Evolutionary conservation across 2,113 vertebrate species (phyloP).

Genomic region (Cephalopterus ornatus): DNA sequence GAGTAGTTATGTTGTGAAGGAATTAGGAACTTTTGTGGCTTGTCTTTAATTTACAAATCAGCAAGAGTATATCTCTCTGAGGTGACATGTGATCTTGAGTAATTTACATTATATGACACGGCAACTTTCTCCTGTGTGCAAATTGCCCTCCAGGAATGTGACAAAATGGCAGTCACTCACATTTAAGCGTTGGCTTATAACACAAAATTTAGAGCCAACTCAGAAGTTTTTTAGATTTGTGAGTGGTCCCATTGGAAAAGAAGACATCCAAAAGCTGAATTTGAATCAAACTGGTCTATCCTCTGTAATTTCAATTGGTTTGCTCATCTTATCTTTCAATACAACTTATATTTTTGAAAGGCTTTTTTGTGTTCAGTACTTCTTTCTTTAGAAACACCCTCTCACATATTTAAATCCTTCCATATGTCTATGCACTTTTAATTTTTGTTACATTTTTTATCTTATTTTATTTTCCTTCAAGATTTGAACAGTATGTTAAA

Average conservation of each 20-base stretch:
- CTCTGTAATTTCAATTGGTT: not conserved
- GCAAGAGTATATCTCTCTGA: conserved; percentile 45
- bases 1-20: conserved; percentile 42
- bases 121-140: conserved; percentile 29
- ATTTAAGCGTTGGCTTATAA: not conserved
- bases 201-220: not conserved
- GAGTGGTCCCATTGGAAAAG: not conserved
- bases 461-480: not conserved
- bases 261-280: not conserved
- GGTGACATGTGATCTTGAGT: not conserved
- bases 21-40: conserved; percentile 45
- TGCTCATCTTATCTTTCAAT: not conserved
- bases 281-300: not conserved
- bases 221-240: not conserved
- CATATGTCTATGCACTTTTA: not conserved
- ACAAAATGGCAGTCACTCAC: not conserved
- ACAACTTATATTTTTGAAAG: not conserved
- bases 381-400: conserved; percentile 2
- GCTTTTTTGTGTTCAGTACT: not conserved
- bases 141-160: not conserved
- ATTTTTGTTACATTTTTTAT: not conserved
- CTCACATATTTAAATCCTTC: not conserved
- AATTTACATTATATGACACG: not conserved
- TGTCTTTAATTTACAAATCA: conserved; percentile 65
- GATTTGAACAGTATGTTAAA: not conserved